phyloP scores from a whole-genome alignment of 2,888 invertebrate genomes.

The Philonicus albiceps region DNA sequence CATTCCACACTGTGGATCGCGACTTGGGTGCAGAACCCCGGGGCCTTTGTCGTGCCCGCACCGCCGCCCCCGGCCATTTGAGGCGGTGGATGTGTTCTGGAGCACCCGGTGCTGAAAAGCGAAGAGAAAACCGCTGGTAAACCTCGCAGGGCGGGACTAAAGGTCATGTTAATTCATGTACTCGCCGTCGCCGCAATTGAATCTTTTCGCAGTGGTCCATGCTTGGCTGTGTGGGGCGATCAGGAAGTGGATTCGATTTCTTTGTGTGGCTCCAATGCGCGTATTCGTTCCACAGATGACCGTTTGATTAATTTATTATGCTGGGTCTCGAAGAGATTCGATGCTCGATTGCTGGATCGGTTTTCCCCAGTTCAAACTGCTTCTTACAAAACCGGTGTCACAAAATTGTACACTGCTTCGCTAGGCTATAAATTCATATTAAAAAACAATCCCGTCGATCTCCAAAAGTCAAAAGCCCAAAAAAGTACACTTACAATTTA shows the following conservation, averaged over 20 bases:
- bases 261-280: not conserved
- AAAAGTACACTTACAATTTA: not conserved
- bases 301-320: not conserved
- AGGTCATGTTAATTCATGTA: constrained; percentile 3
- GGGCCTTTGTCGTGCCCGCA: not conserved
- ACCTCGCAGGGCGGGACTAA: not conserved
- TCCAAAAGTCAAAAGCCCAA: not conserved
- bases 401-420: not conserved
- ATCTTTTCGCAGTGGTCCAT: not conserved
- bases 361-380: not conserved
- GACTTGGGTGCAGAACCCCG: not conserved
- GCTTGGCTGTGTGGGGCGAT: not conserved
- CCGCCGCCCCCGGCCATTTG: not conserved
- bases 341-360: not conserved
- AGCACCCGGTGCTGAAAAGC: not conserved
- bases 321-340: not conserved
- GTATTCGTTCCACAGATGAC: not conserved
- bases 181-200: not conserved
- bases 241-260: constrained; percentile 1
- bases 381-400: not conserved
- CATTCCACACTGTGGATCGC: not conserved
- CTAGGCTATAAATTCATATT: not conserved
- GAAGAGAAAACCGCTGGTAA: not conserved
- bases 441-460: not conserved
- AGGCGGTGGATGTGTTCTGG: not conserved